Evolutionary conservation across 2,797 vertebrate species (phyloP), one percentile per base, ranked within the genome.

Genomic region (Manis crassicaudata): DNA sequence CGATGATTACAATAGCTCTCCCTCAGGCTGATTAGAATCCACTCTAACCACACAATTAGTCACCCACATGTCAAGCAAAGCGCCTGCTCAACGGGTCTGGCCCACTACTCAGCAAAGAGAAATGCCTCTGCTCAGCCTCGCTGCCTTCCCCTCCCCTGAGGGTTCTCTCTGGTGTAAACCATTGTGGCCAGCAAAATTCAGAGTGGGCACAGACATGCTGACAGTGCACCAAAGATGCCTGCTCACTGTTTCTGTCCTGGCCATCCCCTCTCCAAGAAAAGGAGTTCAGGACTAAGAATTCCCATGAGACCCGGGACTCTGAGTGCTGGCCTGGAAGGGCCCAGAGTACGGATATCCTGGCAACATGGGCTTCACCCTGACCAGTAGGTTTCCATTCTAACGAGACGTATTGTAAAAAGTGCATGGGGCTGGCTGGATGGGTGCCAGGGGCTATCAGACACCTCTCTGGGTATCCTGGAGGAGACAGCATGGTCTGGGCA

Each of bases 31-130:
- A 32, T 84, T 27, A 84, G 87, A 89, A 68, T 37, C 58, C 46
- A 21, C 76, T 82, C 90, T 72, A 79, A 88, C 62, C 81, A 86
- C 76, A 73, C 89, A 89, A 93, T 95, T 75, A 94, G 90, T 94
- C 95, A 96, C 43, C 75, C 70, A 18, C 83, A 63, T 87, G 94
- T 96, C 95, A 94, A 93, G 92, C 92, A 62, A 65, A 87, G 83
- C n/a, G 21, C 89, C 91, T 29, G 91, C 82, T 58, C 52, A 27
- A 63, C 88, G 56, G 90, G 37, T 79, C 77, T 67, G 52, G 75
- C 56, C 17, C 86, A 27, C 67, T 52, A 32, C 35, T 85, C 52
- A 54, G 88, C 60, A 56, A n/a, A 87, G 86, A 72, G 50, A 84
- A 90, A 52, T 4, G 52, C 68, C 62, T 25, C 32, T 25, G 14